Evolutionary conservation across 2,797 vertebrate species (phyloP).

Genomic region (Cheirogaleus major): DNA sequence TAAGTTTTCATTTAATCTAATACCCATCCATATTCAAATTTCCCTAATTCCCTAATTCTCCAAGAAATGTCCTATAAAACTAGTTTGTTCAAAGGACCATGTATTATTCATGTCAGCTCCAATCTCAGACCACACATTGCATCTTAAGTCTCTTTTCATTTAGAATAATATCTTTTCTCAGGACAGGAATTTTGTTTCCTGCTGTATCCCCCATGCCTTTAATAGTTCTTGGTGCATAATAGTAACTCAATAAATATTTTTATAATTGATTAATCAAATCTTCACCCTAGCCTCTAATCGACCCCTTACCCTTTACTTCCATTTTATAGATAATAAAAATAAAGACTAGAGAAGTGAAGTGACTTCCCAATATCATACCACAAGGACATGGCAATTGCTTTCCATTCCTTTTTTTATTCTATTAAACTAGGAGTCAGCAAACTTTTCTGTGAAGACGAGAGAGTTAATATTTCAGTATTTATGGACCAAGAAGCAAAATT

Average conservation of each 20-base stretch:
- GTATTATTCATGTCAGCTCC: neutral
- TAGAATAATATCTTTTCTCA: neutral
- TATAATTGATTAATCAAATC: constrained; percentile 5
- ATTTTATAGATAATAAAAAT: constrained; percentile 48
- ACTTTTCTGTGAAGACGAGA: constrained; percentile 38
- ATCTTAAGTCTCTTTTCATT: constrained; percentile 41
- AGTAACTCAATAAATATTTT: neutral
- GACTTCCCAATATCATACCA: neutral
- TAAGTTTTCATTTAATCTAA: constrained; percentile 28
- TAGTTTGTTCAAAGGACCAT: neutral
- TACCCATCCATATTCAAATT: neutral
- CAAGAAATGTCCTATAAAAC: neutral
- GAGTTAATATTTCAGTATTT: neutral
- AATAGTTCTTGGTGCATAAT: neutral
- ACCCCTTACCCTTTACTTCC: neutral
- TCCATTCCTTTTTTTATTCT: neutral
- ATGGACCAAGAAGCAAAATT: neutral
- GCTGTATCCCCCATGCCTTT: neutral
- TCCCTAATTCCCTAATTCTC: neutral
- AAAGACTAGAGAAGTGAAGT: neutral
- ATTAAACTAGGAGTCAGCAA: neutral
- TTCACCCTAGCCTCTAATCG: neutral
- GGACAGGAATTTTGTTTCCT: neutral
- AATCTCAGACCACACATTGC: neutral
- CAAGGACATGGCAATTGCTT: neutral